Evolutionary conservation across 1,140 invertebrate genomes (phyloP).

Genomic region (Calliphora vicina): DNA sequence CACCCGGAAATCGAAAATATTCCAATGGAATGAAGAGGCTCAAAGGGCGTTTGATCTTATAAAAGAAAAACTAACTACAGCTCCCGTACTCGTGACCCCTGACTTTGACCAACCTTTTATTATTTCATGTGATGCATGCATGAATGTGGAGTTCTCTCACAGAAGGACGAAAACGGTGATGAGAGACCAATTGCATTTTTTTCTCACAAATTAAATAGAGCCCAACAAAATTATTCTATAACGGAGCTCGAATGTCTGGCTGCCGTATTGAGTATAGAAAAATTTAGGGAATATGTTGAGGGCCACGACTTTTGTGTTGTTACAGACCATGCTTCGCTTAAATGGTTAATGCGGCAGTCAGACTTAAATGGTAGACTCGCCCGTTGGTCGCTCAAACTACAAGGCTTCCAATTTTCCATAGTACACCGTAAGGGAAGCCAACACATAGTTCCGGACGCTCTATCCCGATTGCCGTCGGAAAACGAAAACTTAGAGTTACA

Average conservation of each 20-base stretch:
- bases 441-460: slow-evolving; percentile 48
- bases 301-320: slow-evolving; percentile 60
- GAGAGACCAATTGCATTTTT: slow-evolving; percentile 54
- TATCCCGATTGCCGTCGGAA: slow-evolving; percentile 40
- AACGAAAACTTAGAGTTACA: not conserved
- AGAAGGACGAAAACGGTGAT: not conserved
- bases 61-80: slow-evolving; percentile 8
- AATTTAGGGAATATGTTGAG: slow-evolving; percentile 62
- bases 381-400: slow-evolving; percentile 48
- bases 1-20: not conserved
- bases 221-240: slow-evolving; percentile 49
- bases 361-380: slow-evolving; percentile 41
- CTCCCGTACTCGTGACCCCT: not conserved
- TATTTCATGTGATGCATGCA: not conserved
- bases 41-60: not conserved
- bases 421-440: slow-evolving; percentile 49
- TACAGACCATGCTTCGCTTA: slow-evolving; percentile 46
- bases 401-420: slow-evolving; percentile 49
- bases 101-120: not conserved
- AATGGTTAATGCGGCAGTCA: slow-evolving; percentile 43
- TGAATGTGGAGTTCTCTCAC: not conserved
- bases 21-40: slow-evolving; percentile 13
- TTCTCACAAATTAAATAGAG: slow-evolving; percentile 42
- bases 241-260: slow-evolving; percentile 64
- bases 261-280: slow-evolving; percentile 61